A percentile compares a stretch with the other conserved stretches of the same genome.
Conservation (phyloP, 2,888 invertebrate species). For the Sepioteuthis lessoniana region DNA sequence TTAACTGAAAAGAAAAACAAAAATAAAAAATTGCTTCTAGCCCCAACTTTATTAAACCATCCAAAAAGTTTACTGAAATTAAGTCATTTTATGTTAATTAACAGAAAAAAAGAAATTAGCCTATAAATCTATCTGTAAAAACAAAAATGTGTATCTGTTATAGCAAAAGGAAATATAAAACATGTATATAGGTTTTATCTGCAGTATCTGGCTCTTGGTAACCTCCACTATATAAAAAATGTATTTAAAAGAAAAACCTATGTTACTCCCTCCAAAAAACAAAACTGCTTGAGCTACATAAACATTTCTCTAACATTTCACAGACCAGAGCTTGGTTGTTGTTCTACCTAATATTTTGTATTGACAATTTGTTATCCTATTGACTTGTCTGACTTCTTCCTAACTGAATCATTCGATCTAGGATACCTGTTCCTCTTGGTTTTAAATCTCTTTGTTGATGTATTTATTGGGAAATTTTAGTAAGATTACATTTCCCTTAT, state of each 20-base stretch:
- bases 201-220: neutral
- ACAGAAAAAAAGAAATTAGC: no score
- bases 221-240: no score
- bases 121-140: no score
- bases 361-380: neutral
- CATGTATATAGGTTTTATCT: neutral
- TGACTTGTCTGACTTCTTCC: conserved; percentile 17
- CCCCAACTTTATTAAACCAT: no score
- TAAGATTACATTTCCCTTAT: neutral
- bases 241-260: no score
- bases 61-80: no score
- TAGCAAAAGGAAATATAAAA: neutral
- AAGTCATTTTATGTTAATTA: no score
- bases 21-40: no score
- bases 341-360: neutral
- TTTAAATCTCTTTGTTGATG: neutral
- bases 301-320: neutral
- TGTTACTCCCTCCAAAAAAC: no score
- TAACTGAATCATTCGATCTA: neutral
- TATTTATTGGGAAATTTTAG: neutral
- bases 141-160: no score
- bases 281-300: neutral
- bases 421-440: neutral
- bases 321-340: neutral
- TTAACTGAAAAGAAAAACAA: no score